phyloP scores from a whole-genome alignment of 2,797 vertebrate genomes.

The Graptemys geographica region DNA sequence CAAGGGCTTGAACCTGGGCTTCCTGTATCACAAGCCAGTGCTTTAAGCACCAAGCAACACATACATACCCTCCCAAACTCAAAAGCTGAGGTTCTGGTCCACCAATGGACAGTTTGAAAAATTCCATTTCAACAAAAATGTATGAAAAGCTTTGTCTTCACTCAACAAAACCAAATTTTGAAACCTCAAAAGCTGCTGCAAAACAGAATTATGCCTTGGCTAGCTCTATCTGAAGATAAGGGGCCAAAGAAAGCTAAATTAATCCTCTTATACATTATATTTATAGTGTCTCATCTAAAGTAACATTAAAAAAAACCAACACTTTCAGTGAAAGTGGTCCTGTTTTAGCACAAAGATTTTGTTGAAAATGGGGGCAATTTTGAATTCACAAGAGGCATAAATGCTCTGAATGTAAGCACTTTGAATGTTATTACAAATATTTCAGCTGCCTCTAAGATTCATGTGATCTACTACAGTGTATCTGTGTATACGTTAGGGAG shows the following conservation, averaged over 20 bases:
- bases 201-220: not conserved
- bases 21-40: not conserved
- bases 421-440: conserved; percentile 43
- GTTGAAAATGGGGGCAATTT: conserved; percentile 26
- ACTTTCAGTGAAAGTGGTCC: not conserved
- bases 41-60: not conserved
- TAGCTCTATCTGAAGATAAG: conserved; percentile 36
- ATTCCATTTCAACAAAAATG: not conserved
- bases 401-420: conserved; percentile 25
- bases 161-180: not conserved
- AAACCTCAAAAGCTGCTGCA: not conserved
- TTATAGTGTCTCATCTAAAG: not conserved
- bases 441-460: conserved; percentile 1
- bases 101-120: not conserved
- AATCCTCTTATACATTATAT: not conserved
- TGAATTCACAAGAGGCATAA: not conserved
- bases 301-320: not conserved
- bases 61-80: not conserved
- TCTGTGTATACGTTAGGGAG: not conserved
- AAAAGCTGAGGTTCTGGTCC: not conserved
- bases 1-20: not conserved
- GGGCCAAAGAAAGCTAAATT: conserved; percentile 21
- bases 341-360: not conserved
- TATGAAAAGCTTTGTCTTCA: not conserved
- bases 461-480: conserved; percentile 14